Evolutionary conservation across 2,113 vertebrate species (phyloP), one percentile per base, ranked within the genome.

Genomic region (Stictonetta naevosa): DNA sequence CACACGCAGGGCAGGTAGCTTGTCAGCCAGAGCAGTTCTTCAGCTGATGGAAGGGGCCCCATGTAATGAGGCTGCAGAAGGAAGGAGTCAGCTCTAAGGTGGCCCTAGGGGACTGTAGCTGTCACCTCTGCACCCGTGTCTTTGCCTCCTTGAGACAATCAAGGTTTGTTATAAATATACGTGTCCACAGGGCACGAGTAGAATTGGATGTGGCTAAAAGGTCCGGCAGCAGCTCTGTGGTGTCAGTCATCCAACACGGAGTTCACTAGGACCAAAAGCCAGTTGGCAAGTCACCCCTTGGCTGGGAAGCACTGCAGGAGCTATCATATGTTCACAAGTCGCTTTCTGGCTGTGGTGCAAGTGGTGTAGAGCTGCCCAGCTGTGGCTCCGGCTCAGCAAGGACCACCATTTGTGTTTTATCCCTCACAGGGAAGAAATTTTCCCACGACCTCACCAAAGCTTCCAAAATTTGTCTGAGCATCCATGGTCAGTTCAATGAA

Each of bases 1-100:
- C 28, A 55, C 38, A 33, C 25, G 38, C 40, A 40, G 19, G 19
- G 13, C 29, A 29, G 29, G 8, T 29, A 3, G 10, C 31, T 42
- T 13, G 31, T 56, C 52, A 78, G 26, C 34, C 15, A 84, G 29
- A 56, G 26, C 31, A 12, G 25, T 95, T 92, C 83, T 50, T 72
- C 72, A 87, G 77, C 68, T 93, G 76, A 77, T 3, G 23, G 52
- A 66, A 83, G 13, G 25, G 13, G 1, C 4, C 17, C 42, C 69
- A 56, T 84, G 25, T 92, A 96, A 88, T 56, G 31, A 97, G 76
- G 76, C 89, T 71, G 20, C 25, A 67, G 76, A 82, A 85, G 84
- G 83, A 92, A 95, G 68, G 22, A 60, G 48, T 42, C 31, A 40
- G 42, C 59, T 91, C 58, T 36, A 50, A 42, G 19, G 20, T 25